Conservation (phyloP, 2,113 vertebrate species). For the Scomber colias region DNA sequence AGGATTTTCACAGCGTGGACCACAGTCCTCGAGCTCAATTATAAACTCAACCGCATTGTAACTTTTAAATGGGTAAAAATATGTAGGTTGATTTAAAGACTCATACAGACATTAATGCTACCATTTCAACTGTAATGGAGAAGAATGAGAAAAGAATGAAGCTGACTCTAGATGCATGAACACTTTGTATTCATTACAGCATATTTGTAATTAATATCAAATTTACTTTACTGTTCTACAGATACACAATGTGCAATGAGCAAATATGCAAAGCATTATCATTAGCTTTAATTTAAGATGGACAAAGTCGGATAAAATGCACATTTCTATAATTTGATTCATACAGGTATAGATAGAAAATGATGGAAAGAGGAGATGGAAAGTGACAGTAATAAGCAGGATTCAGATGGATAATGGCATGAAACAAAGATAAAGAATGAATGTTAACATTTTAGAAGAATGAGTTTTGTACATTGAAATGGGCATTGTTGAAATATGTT, state of each 20-base stretch:
- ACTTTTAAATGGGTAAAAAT: constrained; percentile 1
- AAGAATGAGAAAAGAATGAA: constrained; percentile 70
- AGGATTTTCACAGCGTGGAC: constrained; percentile 43
- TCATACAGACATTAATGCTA: constrained; percentile 70
- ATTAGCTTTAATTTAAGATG: constrained; percentile 53
- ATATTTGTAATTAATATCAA: constrained; percentile 30
- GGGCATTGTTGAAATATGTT: constrained; percentile 70
- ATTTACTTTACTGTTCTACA: constrained; percentile 4
- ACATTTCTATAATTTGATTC: constrained; percentile 58
- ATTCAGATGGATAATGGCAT: constrained; percentile 15
- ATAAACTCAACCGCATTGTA: constrained; percentile 21
- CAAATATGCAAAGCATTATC: constrained; percentile 66
- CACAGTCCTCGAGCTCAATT: constrained; percentile 36
- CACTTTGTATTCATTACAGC: constrained; percentile 46
- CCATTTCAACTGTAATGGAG: constrained; percentile 79
- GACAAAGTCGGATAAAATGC: constrained; percentile 45
- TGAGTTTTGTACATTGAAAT: constrained; percentile 72
- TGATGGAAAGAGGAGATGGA: constrained; percentile 36
- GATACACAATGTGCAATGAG: constrained; percentile 61
- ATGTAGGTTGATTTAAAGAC: constrained; percentile 31
- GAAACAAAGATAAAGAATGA: constrained; percentile 30
- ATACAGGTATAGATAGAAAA: constrained; percentile 32
- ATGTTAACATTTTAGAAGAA: constrained; percentile 20
- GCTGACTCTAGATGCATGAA: constrained; percentile 48
- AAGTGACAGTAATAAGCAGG: constrained; percentile 33